phyloP scores from a whole-genome alignment of 2,113 vertebrate species.

The Herpetotheres cachinnans region DNA sequence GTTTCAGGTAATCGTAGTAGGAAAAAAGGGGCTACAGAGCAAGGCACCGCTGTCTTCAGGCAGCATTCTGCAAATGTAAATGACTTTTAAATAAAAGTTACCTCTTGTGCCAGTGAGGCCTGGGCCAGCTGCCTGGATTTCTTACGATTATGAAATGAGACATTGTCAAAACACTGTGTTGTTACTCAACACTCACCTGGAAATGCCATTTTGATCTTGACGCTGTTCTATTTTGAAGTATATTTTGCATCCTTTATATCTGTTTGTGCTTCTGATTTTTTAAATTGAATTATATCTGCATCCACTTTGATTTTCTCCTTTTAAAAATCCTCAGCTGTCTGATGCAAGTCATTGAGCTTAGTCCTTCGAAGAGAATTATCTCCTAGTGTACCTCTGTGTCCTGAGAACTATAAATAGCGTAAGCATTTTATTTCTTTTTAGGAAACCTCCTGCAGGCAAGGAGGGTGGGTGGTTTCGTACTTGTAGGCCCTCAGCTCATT shows the following conservation, averaged over 20 bases:
- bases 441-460: background rate
- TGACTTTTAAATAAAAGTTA: background rate
- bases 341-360: background rate
- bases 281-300: background rate
- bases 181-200: background rate
- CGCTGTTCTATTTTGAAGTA: background rate
- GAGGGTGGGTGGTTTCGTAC: fast-evolving
- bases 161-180: background rate
- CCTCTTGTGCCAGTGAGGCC: background rate
- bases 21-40: no score
- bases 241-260: background rate
- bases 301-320: background rate
- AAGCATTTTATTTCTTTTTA: background rate
- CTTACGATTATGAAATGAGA: background rate
- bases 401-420: background rate
- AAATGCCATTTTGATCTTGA: background rate
- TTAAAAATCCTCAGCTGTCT: background rate
- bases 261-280: background rate
- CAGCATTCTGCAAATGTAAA: fast-evolving
- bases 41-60: fast-evolving
- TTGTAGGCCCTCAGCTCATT: background rate
- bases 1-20: background rate
- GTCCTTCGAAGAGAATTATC: background rate
- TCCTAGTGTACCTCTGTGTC: background rate
- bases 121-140: background rate